phyloP scores from a whole-genome alignment of 2,888 invertebrate species.

The Melanostoma mellinum region DNA sequence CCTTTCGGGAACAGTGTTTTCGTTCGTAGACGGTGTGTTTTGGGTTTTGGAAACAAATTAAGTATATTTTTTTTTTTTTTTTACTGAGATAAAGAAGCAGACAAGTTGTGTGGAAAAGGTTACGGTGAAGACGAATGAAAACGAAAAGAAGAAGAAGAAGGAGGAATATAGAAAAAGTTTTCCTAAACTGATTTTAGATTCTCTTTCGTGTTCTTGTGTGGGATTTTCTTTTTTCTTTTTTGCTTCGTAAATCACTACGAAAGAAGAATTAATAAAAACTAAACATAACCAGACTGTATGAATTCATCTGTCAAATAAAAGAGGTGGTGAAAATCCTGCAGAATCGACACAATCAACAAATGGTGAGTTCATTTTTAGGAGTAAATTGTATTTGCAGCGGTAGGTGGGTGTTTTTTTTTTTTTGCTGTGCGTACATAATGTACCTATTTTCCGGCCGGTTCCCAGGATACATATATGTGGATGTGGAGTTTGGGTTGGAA shows the following conservation, averaged over 20 bases:
- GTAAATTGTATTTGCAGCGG: constrained; percentile 13
- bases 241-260: constrained; percentile 8
- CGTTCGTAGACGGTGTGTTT: constrained; percentile 26
- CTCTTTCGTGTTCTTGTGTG: constrained; percentile 53
- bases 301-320: constrained; percentile 57
- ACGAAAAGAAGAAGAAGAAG: constrained; percentile 63
- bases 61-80: constrained; percentile 29
- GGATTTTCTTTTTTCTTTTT: constrained; percentile 52
- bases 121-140: constrained; percentile 49
- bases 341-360: constrained; percentile 62
- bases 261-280: constrained; percentile 47
- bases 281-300: constrained; percentile 26
- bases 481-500: background rate
- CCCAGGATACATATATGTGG: constrained; percentile 32
- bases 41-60: constrained; percentile 19
- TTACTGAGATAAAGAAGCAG: constrained; percentile 36
- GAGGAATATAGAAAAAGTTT: constrained; percentile 58
- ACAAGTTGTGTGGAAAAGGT: constrained; percentile 62
- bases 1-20: constrained; percentile 52
- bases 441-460: constrained; percentile 13
- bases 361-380: constrained; percentile 48
- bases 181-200: constrained; percentile 67
- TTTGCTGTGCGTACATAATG: too few species aligned
- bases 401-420: constrained; percentile 26
- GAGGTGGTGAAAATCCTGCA: constrained; percentile 68